Evolutionary conservation across 2,797 vertebrate genomes (phyloP).

Genomic region (Chrysocyon brachyurus): DNA sequence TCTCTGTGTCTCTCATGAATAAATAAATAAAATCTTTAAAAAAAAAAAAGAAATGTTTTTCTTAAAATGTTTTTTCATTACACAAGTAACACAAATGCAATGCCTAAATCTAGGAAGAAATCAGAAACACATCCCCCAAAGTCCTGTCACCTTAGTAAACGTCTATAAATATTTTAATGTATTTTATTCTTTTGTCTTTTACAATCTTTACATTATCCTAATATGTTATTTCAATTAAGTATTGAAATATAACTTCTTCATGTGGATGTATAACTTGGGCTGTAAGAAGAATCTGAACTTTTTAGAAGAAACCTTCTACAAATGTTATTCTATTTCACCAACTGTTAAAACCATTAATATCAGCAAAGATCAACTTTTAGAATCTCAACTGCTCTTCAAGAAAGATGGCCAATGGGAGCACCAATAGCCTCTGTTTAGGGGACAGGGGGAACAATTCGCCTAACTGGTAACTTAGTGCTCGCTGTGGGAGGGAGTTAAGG

Average conservation of each 20-base stretch:
- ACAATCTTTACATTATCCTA: slow-evolving; percentile 42
- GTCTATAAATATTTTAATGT: neutral
- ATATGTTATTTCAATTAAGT: slow-evolving; percentile 8
- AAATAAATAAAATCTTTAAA: no score
- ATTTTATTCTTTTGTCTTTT: slow-evolving; percentile 32
- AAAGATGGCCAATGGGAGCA: neutral
- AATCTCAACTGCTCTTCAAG: neutral
- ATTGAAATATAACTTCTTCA: slow-evolving; percentile 37
- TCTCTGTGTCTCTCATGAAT: no score
- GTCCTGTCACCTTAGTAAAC: neutral
- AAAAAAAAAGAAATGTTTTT: neutral
- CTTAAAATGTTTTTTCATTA: slow-evolving; percentile 13
- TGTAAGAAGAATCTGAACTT: neutral
- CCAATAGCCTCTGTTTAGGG: neutral
- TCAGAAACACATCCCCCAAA: neutral
- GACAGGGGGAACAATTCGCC: neutral
- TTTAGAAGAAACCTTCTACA: neutral
- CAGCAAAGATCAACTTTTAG: neutral
- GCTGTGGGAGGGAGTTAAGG: neutral
- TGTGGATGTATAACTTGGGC: neutral
- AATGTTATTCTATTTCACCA: slow-evolving; percentile 29
- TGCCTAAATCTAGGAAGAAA: neutral
- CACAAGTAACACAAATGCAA: neutral
- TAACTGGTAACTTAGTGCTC: neutral
- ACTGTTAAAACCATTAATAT: slow-evolving; percentile 9